Base-by-base conservation (phyloP, 2,797 vertebrate genomes). In the Fistularia commersonii region DNA sequence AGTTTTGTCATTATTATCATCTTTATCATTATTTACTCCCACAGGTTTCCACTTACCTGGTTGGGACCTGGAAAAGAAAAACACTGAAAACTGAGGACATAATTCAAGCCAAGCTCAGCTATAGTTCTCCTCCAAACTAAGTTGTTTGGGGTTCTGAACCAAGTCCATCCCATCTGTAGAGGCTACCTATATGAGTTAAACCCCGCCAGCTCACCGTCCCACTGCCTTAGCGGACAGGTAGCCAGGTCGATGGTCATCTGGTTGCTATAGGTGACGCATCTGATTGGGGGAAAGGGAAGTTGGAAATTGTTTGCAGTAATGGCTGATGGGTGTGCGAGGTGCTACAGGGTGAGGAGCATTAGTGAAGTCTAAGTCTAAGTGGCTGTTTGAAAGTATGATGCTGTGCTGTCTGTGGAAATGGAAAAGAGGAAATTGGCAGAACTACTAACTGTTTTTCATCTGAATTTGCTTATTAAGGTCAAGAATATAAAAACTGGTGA, bases 121-220 rank as follows among this genome's bases (percentile, higher is more conserved):
- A 23, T 4, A 23, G 23, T 23, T 23, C 23, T 4, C 23, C 23
- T 23, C 10, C 40, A 31, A 7, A 8, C 33, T 34, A 11, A 38
- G 33, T 37, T 36, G 33, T 35, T 53, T 74, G 84, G 88, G 88
- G 89, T 82, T 90, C 91, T 92, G 90, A 91, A 93, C 92, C 94
- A 96, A 94, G 93, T 94, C 92, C 92, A 93, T 92, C 89, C 87
- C 82, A 84, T 82, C 80, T 88, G 93, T 96, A 96, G 93, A 93
- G 90, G 92, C 91, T 82, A 84, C 49, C 64, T 8, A 82, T 89
- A 36, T 36, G n/a, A 91, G 90, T 87, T 87, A 85, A 86, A 87
- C 87, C 90, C 91, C 82, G 81, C 86, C 85, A 76, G 88, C 86
- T 86, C 88, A 86, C 74, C 88, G 82, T 76, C 91, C 92, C 91